Evolutionary conservation across 2,797 vertebrate genomes (phyloP).

Genomic region (Cuniculus paca): DNA sequence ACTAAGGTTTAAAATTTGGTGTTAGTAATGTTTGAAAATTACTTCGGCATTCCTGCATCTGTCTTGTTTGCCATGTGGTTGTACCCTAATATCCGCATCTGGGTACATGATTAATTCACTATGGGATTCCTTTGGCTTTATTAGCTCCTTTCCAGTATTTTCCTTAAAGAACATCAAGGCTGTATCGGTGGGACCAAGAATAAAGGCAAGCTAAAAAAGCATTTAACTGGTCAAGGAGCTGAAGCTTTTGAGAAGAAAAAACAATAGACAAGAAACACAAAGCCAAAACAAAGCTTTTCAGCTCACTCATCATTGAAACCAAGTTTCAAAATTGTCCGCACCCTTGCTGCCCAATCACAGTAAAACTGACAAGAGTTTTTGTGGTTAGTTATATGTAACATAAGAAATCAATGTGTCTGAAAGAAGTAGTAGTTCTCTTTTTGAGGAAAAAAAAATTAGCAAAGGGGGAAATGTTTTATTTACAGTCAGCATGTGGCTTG

Average conservation of each 20-base stretch:
- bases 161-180: neutral
- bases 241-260: conserved; percentile 39
- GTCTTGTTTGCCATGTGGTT: neutral
- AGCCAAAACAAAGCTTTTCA: neutral
- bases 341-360: neutral
- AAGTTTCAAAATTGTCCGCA: neutral
- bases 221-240: neutral
- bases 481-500: neutral
- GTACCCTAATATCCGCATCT: neutral
- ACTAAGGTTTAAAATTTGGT: neutral
- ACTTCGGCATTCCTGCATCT: neutral
- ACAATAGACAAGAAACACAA: conserved; percentile 2
- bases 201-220: neutral
- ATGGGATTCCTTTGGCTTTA: neutral
- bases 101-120: neutral
- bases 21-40: neutral
- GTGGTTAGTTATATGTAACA: neutral
- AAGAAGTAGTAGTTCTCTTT: conserved; percentile 11
- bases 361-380: neutral
- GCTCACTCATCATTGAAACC: neutral
- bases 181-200: neutral
- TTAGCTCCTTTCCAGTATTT: neutral
- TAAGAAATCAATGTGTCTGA: neutral
- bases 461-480: neutral
- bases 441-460: neutral